Evolutionary conservation across 2,113 vertebrate species (phyloP), one percentile per base, ranked within the genome.

Genomic region (Typhlomys cinereus): DNA sequence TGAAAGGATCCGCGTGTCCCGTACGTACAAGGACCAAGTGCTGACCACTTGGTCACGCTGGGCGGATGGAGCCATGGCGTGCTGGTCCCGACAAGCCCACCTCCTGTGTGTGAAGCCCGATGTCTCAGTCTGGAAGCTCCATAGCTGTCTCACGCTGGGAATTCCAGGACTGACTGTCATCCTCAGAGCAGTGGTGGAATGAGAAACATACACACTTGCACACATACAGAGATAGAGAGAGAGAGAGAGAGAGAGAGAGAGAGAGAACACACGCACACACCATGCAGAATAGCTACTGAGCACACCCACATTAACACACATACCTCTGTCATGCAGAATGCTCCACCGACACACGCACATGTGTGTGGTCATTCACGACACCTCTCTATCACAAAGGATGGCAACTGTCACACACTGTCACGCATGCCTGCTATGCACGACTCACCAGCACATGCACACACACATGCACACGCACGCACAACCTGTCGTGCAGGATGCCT

Each of bases 71-170:
- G n/a, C n/a, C n/a, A n/a, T n/a, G n/a, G n/a, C n/a, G 14, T 13
- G 2, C 57, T 29, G 18, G 31, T 2, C 9, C 18, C 39, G 23
- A 64, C 34, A 34, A 29, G 12, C 13, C 74, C 34, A 10, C 25
- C 14, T 46, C 29, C 1, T 5, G 10, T 39, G 3, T 10, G 11
- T 44, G 14, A 15, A 67, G 66, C 0, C 29, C 27, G 41, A 2
- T 21, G 20, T 57, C 54, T 2, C 11, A 59, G 27, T n/a, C 39
- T 15, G 8, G 4, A 57, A 4, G 46, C 71, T 54, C 54, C 46
- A 11, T 46, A 27, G 36, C 57, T 29, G 20, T 3, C 41, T 39
- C 36, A 44, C 12, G 15, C 46, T 31, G 7, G 39, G 7, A 71
- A 57, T 21, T n/a, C 34, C 17, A 8, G 14, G 31, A 64, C 29